These are phyloP conservation scores for Drosophila helvetica DNA, from an alignment of 2,888 invertebrate species.

Conservation along the genomic window DNA sequence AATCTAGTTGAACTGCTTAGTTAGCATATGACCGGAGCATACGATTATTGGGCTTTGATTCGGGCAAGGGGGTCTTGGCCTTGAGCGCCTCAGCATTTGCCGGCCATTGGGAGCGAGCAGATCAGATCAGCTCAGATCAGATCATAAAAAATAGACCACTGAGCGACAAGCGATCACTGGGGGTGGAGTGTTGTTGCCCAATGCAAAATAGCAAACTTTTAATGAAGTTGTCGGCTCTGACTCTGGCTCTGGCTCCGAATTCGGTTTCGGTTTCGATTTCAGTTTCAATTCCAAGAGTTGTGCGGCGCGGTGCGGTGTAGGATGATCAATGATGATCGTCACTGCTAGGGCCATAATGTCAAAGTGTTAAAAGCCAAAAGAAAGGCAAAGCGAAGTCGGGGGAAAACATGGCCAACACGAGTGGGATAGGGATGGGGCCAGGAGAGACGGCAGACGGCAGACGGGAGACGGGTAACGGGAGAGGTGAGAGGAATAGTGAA, in stretches of 20 bases:
- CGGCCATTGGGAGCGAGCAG: conserved; percentile 8
- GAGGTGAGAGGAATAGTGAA: neutral
- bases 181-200: conserved; percentile 25
- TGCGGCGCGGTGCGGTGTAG: neutral
- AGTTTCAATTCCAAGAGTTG: neutral
- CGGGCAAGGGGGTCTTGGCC: conserved; percentile 47
- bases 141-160: conserved; percentile 59
- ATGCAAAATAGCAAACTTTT: conserved; percentile 37
- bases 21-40: conserved; percentile 55
- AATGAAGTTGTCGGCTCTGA: conserved; percentile 47
- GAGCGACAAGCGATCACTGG: conserved; percentile 2
- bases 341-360: conserved; percentile 65
- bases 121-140: too few species aligned
- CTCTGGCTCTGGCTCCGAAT: neutral
- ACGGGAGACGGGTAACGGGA: neutral
- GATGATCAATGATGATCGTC: conserved; percentile 43
- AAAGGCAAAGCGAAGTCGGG: conserved; percentile 41
- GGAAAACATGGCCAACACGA: conserved; percentile 12
- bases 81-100: conserved; percentile 54
- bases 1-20: conserved; percentile 74
- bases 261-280: neutral
- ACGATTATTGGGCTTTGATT: conserved; percentile 15
- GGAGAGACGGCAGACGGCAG: neutral
- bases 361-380: conserved; percentile 71
- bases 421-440: conserved; percentile 7